Evolutionary conservation across 2,888 invertebrate genomes (phyloP).

Genomic region (Artemia sinica): DNA sequence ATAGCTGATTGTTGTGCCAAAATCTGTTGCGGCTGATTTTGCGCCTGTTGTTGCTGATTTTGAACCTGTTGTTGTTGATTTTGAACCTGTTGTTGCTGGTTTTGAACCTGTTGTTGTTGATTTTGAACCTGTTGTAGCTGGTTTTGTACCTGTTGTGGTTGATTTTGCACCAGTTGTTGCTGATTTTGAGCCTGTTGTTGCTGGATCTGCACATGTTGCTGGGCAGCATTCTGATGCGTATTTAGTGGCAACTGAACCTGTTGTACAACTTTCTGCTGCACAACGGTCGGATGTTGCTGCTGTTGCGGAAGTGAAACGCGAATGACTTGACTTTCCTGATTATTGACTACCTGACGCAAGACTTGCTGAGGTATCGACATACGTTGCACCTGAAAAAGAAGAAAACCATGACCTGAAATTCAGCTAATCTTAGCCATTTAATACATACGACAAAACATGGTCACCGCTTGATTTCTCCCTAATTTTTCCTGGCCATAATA

Average conservation of each 20-base stretch:
- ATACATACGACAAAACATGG: too few species aligned
- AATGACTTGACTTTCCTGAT: neutral
- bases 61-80: slow-evolving; percentile 23
- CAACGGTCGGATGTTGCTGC: neutral
- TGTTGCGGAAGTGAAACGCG: slow-evolving; percentile 6
- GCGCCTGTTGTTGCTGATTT: too few species aligned
- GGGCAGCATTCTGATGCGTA: slow-evolving; percentile 27
- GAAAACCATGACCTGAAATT: too few species aligned
- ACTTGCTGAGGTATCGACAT: neutral
- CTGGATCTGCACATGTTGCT: slow-evolving; percentile 22
- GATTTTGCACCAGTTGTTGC: too few species aligned
- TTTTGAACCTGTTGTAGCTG: slow-evolving; percentile 28
- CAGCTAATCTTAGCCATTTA: too few species aligned
- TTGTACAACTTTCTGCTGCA: neutral
- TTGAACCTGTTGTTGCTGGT: slow-evolving; percentile 24
- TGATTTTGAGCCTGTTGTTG: too few species aligned
- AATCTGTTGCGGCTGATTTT: slow-evolving; percentile 21
- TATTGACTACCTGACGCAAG: neutral
- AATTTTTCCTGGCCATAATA: too few species aligned
- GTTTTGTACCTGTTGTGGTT: neutral
- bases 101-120: slow-evolving; percentile 21
- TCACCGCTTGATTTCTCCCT: too few species aligned
- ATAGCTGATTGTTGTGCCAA: slow-evolving; percentile 17
- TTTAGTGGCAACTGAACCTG: slow-evolving; percentile 14
- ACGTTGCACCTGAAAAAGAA: too few species aligned